Base-by-base conservation (phyloP, 53 echinoderm and acorn worm genomes). In the Hippasteria phrygiana region DNA sequence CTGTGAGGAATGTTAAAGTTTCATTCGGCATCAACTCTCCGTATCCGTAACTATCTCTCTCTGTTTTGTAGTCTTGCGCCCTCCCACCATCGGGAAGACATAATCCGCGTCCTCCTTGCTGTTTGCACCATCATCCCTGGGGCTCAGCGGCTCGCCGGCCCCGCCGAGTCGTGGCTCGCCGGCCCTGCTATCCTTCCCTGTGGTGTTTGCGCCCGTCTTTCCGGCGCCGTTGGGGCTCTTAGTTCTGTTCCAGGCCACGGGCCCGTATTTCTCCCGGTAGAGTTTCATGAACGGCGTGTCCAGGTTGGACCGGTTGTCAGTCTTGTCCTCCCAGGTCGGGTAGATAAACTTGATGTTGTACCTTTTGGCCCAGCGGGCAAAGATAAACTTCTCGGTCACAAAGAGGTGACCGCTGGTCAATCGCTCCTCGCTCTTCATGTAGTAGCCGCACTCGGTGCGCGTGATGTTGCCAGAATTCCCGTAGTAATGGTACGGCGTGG, bases 341-440 rank as follows among this genome's bases (percentile, higher is more conserved):
- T 91, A 53, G 36, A 88, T 18, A 72, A 95, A 95, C 9, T 74
- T 86, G 46, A 95, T 93, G 62, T 84, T 77, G 86, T 93, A 93
- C 54, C 89, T 88, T 64, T 91, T 80, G 29, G 95, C 95, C 95
- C 95, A 95, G 28, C 95, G 85, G 22, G 93, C 95, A 81, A 95
- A 95, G 80, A 95, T 95, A 89, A 87, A 95, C 53, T 95, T 95
- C 77, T 95, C 95, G 26, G 95, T 95, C 59, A 95, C 93, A 83
- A 95, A 95, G 8, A 95, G 89, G 45, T 95, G 95, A 10, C 95
- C 95, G 78, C 95, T 93, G 50, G 87, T 91, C 14, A 95, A 82
- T 13, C 93, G 84, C 48, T 91, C 88, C 63, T 95, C 95, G 87
- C 95, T 95, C 51, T 89, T 93, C 88, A 88, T 72, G 87, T 95